phyloP scores from a whole-genome alignment of 2,113 vertebrate species.

The Myrmophylax atrothorax region DNA sequence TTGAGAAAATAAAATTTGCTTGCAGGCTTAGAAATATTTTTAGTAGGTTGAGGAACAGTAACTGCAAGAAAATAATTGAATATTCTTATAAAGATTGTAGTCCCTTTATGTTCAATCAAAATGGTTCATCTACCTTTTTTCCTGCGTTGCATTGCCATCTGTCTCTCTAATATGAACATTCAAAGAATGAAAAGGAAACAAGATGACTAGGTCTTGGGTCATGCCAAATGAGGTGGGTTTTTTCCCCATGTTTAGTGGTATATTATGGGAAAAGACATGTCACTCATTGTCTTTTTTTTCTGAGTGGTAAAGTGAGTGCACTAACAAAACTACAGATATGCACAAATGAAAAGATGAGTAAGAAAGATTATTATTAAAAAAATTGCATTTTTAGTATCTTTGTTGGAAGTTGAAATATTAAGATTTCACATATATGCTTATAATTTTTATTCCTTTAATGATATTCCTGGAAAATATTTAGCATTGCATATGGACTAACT shows the following conservation, averaged over 20 bases:
- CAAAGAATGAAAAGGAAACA: not conserved
- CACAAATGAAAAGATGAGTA: not conserved
- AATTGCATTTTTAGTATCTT: not conserved
- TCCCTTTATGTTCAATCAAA: not conserved
- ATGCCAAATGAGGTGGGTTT: not conserved
- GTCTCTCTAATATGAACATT: not conserved
- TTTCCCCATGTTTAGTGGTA: not conserved
- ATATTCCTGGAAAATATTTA: not conserved
- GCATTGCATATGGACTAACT: not conserved
- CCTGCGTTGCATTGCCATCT: not conserved
- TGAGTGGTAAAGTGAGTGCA: not conserved
- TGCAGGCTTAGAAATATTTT: not conserved
- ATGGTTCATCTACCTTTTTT: not conserved
- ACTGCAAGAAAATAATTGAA: not conserved
- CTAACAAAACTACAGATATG: not conserved
- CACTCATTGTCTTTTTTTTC: not conserved
- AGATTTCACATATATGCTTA: not conserved
- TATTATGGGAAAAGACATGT: not conserved
- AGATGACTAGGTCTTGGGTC: not conserved
- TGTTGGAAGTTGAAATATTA: not conserved
- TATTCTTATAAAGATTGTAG: not conserved
- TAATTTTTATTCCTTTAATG: not conserved
- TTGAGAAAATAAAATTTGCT: conserved; percentile 13
- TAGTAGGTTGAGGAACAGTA: not conserved
- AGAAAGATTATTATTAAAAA: not conserved